Evolutionary conservation across 2,888 invertebrate genomes (phyloP).

Genomic region (Drosophila acutilabella): DNA sequence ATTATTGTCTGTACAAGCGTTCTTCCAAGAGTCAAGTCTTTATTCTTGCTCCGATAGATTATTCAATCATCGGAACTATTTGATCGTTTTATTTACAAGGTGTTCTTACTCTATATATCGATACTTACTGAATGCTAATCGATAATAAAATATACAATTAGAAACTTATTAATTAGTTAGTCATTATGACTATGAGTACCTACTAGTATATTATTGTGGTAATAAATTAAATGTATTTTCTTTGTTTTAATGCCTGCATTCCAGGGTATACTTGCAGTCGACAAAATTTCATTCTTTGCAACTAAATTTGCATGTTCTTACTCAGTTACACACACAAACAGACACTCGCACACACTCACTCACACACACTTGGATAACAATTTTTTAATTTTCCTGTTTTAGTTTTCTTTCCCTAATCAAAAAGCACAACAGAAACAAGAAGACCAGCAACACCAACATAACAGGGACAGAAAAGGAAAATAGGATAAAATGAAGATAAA

Average conservation of each 20-base stretch:
- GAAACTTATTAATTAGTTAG: too few relatives aligned
- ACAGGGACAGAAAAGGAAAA: not conserved
- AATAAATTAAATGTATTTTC: too few relatives aligned
- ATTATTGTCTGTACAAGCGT: too few relatives aligned
- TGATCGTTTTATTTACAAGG: too few relatives aligned
- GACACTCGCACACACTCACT: conserved; percentile 5
- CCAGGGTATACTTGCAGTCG: conserved; percentile 23
- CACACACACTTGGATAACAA: conserved; percentile 31
- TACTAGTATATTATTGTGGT: too few relatives aligned
- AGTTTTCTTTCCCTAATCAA: conserved; percentile 68
- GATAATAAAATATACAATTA: too few relatives aligned
- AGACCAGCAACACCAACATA: conserved; percentile 13
- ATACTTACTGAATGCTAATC: too few relatives aligned
- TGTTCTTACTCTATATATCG: too few relatives aligned
- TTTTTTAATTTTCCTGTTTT: conserved; percentile 56
- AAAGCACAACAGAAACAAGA: conserved; percentile 69
- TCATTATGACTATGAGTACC: too few relatives aligned
- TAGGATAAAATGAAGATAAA: conserved; percentile 1
- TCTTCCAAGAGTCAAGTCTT: too few relatives aligned
- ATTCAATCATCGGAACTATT: too few relatives aligned
- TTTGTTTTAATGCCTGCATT: not conserved
- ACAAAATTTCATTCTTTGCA: not conserved
- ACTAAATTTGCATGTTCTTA: conserved; percentile 40
- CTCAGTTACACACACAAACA: conserved; percentile 31
- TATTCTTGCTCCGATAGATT: too few relatives aligned